Conservation (phyloP, 2,888 invertebrate species). For the Leistus spinibarbis region DNA sequence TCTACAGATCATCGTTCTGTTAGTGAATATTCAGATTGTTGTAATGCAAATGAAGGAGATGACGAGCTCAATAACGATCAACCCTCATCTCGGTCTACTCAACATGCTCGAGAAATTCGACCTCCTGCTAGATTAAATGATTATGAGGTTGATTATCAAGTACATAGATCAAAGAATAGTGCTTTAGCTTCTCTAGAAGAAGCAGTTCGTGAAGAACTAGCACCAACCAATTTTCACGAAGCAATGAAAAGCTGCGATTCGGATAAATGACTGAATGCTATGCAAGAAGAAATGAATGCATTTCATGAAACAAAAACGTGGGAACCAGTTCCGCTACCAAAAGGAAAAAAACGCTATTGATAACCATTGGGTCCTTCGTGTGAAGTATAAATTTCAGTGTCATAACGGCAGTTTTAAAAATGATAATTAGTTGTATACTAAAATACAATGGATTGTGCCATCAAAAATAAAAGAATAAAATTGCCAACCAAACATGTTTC, state of each 20-base stretch:
- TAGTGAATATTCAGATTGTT: too few species aligned
- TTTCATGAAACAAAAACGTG: conserved; percentile 23
- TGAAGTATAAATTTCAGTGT: conserved; percentile 41
- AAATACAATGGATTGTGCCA: too few species aligned
- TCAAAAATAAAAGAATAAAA: too few species aligned
- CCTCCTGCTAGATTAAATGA: conserved; percentile 10
- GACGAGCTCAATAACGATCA: too few species aligned
- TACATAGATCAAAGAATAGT: conserved; percentile 1
- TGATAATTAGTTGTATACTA: too few species aligned
- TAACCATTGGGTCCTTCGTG: conserved; percentile 35
- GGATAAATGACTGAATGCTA: conserved; percentile 19
- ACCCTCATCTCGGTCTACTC: neutral
- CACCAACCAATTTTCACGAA: conserved; percentile 22
- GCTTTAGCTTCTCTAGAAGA: neutral
- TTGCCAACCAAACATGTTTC: too few species aligned
- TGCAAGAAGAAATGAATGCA: conserved; percentile 34
- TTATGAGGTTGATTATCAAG: conserved; percentile 5
- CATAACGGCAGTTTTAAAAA: too few species aligned
- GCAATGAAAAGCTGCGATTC: conserved; percentile 9
- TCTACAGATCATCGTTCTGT: conserved; percentile 3
- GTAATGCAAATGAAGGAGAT: too few species aligned
- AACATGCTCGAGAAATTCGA: conserved; percentile 7
- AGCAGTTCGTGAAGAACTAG: neutral
- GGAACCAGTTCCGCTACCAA: conserved; percentile 16
- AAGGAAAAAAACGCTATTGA: too few species aligned